Conservation (phyloP, 2,888 invertebrate species). For the Bursaphelenchus okinawaensis region DNA sequence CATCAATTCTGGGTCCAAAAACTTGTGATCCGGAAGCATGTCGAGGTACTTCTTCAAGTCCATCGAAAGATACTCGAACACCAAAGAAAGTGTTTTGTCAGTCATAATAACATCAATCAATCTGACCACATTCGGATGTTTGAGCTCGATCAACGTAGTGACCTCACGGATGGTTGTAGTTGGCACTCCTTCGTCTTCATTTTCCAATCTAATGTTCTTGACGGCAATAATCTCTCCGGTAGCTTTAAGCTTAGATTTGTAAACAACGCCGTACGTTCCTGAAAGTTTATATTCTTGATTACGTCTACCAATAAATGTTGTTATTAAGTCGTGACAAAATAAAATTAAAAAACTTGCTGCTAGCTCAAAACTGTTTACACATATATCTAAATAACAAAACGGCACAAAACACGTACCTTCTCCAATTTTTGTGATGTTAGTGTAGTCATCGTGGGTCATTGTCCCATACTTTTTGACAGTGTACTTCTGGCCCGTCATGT, state of each 20-base stretch:
- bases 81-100: slow-evolving; percentile 72
- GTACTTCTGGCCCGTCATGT: too few species aligned
- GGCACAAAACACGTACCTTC: slow-evolving; percentile 65
- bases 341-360: neutral
- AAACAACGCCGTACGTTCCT: slow-evolving; percentile 92
- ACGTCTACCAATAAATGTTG: too few species aligned
- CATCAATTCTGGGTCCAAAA: slow-evolving; percentile 75
- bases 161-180: slow-evolving; percentile 95
- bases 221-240: slow-evolving; percentile 85
- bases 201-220: slow-evolving; percentile 91
- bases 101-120: slow-evolving; percentile 78
- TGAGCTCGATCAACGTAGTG: slow-evolving; percentile 79
- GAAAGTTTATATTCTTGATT: slow-evolving; percentile 1
- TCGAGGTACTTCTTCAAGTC: slow-evolving; percentile 86
- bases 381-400: neutral
- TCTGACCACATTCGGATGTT: slow-evolving; percentile 81
- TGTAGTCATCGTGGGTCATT: slow-evolving; percentile 69
- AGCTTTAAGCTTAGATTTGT: slow-evolving; percentile 82
- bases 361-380: neutral
- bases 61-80: slow-evolving; percentile 87
- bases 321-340: too few species aligned
- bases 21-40: slow-evolving; percentile 69
- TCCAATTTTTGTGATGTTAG: slow-evolving; percentile 83
- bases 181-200: slow-evolving; percentile 92
- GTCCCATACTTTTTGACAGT: neutral